phyloP scores from a whole-genome alignment of 2,113 vertebrate genomes.

The Cryptomyrus ogoouensis region DNA sequence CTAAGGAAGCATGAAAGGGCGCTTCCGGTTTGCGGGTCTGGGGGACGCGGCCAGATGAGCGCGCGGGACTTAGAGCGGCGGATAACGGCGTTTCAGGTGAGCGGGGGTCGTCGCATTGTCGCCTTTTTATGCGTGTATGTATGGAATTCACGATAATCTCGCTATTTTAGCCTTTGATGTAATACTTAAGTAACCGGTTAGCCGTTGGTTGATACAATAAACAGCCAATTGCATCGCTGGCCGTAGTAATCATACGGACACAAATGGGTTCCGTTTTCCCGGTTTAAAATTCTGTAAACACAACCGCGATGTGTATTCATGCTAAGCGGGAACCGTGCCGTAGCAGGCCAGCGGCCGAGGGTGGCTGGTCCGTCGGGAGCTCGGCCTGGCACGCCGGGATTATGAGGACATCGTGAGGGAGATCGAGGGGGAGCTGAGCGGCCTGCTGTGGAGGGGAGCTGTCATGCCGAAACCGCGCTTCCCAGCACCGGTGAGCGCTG shows the following conservation, averaged over 20 bases:
- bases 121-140: background rate
- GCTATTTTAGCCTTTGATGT: background rate
- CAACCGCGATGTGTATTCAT: background rate
- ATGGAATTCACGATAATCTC: background rate
- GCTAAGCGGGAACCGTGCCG: background rate
- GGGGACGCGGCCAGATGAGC: background rate
- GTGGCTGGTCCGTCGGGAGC: constrained; percentile 59
- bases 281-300: background rate
- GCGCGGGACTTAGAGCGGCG: background rate
- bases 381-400: constrained; percentile 56
- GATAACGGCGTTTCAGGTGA: constrained; percentile 16
- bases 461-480: constrained; percentile 64
- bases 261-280: background rate
- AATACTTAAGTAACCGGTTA: background rate
- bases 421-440: constrained; percentile 66
- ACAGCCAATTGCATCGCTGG: background rate
- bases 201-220: background rate
- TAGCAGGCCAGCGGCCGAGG: constrained; percentile 69
- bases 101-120: background rate
- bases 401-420: constrained; percentile 74
- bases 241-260: background rate
- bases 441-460: constrained; percentile 60
- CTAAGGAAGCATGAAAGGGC: constrained; percentile 1
- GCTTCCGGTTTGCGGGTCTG: background rate
- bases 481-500: constrained; percentile 43